Percentiles rank a stretch among this genome's conserved stretches.
phyloP scores from a whole-genome alignment of 2,113 vertebrate species.

The Rattus norvegicus region DNA sequence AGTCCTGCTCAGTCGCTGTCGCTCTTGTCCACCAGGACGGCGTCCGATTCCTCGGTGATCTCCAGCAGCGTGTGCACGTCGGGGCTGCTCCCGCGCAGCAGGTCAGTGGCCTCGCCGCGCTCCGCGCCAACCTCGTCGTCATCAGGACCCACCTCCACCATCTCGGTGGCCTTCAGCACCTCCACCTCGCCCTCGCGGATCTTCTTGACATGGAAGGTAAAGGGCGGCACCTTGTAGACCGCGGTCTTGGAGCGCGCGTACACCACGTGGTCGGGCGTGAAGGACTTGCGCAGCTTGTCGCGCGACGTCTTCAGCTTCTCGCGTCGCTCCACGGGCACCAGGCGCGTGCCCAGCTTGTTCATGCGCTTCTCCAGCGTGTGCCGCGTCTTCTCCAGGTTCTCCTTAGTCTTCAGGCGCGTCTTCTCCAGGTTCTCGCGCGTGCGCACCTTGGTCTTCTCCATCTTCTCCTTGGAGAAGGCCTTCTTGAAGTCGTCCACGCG shows the following conservation, averaged over 20 bases:
- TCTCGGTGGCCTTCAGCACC: slow-evolving; percentile 90
- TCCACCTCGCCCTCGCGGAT: slow-evolving; percentile 94
- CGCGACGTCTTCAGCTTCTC: slow-evolving; percentile 95
- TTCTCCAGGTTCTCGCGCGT: slow-evolving; percentile 93
- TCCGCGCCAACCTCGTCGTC: slow-evolving; percentile 81
- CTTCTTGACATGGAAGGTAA: slow-evolving; percentile 99
- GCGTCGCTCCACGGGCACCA: slow-evolving; percentile 93
- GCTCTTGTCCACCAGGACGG: slow-evolving; percentile 92
- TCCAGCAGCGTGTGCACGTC: slow-evolving; percentile 92
- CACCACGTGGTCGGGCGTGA: slow-evolving; percentile 93
- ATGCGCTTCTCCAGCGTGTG: slow-evolving; percentile 96
- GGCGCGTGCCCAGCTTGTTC: slow-evolving; percentile 94
- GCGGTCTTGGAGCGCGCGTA: slow-evolving; percentile 94
- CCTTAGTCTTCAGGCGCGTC: slow-evolving; percentile 94
- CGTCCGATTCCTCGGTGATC: slow-evolving; percentile 93
- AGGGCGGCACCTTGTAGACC: slow-evolving; percentile 97
- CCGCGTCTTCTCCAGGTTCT: slow-evolving; percentile 97
- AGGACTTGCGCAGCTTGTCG: slow-evolving; percentile 96
- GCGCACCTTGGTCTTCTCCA: slow-evolving; percentile 93
- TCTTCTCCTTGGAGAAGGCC: slow-evolving; percentile 97
- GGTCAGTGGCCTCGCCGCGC: slow-evolving; percentile 89
- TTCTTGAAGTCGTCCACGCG: slow-evolving; percentile 97
- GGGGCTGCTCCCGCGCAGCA: slow-evolving; percentile 91
- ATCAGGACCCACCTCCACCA: slow-evolving; percentile 91
- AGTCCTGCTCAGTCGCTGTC: slow-evolving; percentile 88